These are phyloP conservation scores for Euphydryas editha DNA, from an alignment of 2,888 invertebrate species.

Conservation along the genomic window DNA sequence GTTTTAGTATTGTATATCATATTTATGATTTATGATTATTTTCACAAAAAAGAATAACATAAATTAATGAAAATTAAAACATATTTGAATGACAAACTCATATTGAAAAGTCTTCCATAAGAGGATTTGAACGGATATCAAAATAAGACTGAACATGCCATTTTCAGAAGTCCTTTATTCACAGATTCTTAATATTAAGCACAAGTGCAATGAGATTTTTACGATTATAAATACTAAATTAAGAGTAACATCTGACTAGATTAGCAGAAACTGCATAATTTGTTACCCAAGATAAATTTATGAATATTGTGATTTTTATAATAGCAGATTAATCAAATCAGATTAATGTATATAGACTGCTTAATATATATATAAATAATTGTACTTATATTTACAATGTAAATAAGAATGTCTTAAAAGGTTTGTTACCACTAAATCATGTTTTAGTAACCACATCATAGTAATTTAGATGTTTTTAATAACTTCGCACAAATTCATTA, in stretches of 20 bases:
- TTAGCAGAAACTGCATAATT: conserved; percentile 58
- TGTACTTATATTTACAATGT: conserved; percentile 60
- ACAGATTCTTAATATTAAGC: conserved; percentile 63
- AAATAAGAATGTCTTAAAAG: conserved; percentile 52
- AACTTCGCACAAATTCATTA: conserved; percentile 38
- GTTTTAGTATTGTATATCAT: too few relatives aligned
- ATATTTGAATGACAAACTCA: conserved; percentile 1
- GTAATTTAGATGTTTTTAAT: conserved; percentile 33
- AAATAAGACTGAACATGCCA: conserved; percentile 80
- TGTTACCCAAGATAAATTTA: conserved; percentile 50
- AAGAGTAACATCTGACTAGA: conserved; percentile 73
- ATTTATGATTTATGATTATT: too few relatives aligned
- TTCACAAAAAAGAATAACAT: not conserved
- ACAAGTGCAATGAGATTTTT: conserved; percentile 60
- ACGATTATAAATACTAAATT: conserved; percentile 51
- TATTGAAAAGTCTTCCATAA: conserved; percentile 51
- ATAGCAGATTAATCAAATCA: conserved; percentile 12
- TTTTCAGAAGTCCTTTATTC: conserved; percentile 69
- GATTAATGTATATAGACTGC: conserved; percentile 56
- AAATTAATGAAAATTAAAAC: not conserved
- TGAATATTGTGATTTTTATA: conserved; percentile 23
- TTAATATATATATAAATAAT: conserved; percentile 49
- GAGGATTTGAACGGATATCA: conserved; percentile 14
- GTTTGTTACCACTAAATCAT: conserved; percentile 43
- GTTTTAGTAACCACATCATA: conserved; percentile 17